phyloP scores from a whole-genome alignment of 64 coral and sea anemone genomes.

The Stylophora pistillata region DNA sequence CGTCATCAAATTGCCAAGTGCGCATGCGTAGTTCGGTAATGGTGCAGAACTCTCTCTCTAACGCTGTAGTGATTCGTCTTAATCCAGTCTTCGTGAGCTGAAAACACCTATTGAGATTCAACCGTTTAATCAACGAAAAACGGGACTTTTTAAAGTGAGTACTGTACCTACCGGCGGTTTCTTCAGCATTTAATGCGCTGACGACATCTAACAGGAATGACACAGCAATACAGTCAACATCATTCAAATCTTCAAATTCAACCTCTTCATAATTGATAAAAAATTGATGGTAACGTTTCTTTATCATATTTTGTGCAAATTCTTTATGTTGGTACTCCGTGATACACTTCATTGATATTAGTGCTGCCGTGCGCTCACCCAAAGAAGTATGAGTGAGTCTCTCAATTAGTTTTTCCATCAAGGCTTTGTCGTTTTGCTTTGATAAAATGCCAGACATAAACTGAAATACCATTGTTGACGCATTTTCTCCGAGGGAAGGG shows the following conservation, averaged over 20 bases:
- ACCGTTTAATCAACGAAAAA: background rate
- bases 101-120: background rate
- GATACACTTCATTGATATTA: conserved; percentile 15
- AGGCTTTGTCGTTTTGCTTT: background rate
- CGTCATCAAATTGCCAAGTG: background rate
- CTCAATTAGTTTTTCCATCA: conserved; percentile 4
- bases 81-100: background rate
- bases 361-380: background rate
- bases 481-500: background rate
- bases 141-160: background rate
- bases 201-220: conserved; percentile 11
- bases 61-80: background rate
- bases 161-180: background rate
- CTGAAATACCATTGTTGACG: background rate
- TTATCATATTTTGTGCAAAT: background rate
- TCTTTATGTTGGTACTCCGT: conserved; percentile 12
- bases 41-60: background rate
- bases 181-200: background rate
- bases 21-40: background rate
- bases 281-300: background rate
- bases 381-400: background rate
- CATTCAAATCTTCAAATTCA: background rate
- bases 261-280: background rate
- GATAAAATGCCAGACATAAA: conserved; percentile 34
- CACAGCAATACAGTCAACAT: conserved; percentile 8